Conservation (phyloP, 1,140 invertebrate species). For the Caenorhabditis brenneri region DNA sequence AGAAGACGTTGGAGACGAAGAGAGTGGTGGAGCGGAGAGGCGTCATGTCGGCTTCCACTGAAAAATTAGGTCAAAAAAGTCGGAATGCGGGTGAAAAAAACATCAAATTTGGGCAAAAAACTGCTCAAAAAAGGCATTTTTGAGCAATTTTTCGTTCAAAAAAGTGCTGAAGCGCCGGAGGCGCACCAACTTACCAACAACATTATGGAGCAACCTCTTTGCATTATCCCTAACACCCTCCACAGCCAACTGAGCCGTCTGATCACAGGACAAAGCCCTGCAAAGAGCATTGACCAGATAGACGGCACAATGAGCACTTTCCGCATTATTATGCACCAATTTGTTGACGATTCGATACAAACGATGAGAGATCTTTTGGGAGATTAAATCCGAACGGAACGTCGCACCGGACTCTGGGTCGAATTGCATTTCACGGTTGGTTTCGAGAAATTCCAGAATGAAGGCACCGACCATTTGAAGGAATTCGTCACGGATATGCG, state of each 20-base stretch:
- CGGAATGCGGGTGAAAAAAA: no score
- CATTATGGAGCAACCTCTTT: slow-evolving; percentile 27
- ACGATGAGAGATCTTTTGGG: slow-evolving; percentile 34
- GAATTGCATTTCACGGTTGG: slow-evolving; percentile 20
- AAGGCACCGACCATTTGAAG: slow-evolving; percentile 25
- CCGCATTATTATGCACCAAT: not conserved
- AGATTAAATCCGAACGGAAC: slow-evolving; percentile 12
- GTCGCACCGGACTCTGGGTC: slow-evolving; percentile 29
- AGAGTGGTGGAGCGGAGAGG: not conserved
- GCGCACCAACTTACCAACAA: not conserved
- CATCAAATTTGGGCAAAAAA: no score
- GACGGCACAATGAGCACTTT: not conserved
- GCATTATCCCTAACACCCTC: slow-evolving; percentile 37
- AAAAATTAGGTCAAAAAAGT: not conserved
- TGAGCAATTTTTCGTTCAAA: no score
- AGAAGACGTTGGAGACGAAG: slow-evolving; percentile 48
- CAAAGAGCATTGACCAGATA: not conserved
- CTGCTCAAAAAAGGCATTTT: no score
- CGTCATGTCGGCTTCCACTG: slow-evolving; percentile 34
- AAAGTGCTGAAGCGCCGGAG: not conserved
- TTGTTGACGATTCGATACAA: slow-evolving; percentile 8
- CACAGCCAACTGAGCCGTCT: not conserved
- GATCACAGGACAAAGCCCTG: slow-evolving; percentile 31
- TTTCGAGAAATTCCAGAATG: slow-evolving; percentile 17
- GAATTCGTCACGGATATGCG: not conserved